Percentiles rank a stretch among this genome's conserved stretches.
Conservation (phyloP, 2,113 vertebrate genomes). For the Pygoscelis antarcticus region DNA sequence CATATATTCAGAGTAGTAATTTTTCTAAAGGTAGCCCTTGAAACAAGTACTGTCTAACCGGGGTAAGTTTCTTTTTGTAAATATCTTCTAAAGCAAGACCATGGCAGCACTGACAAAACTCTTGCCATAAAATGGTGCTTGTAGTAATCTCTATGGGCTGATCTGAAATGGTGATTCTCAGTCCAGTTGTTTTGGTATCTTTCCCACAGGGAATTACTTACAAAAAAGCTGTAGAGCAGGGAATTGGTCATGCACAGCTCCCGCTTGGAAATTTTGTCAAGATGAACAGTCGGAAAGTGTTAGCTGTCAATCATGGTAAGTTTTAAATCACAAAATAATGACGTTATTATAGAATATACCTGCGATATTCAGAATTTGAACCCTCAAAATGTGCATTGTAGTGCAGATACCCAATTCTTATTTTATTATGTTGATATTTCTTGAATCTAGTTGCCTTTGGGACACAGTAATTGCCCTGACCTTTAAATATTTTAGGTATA, state of each 20-base stretch:
- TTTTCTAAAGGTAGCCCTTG: neutral
- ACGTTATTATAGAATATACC: neutral
- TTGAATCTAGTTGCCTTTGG: neutral
- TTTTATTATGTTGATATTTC: neutral
- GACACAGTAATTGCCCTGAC: neutral
- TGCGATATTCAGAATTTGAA: neutral
- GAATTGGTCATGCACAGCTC: conserved; percentile 91
- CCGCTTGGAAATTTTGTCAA: conserved; percentile 92
- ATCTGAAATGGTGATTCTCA: neutral
- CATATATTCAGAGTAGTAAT: neutral
- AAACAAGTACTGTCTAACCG: neutral
- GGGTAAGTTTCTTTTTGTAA: neutral
- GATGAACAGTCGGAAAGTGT: conserved; percentile 97
- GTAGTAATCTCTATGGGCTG: neutral
- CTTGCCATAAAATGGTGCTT: neutral
- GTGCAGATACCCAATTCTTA: neutral
- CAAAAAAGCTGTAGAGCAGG: conserved; percentile 84
- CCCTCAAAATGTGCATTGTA: neutral
- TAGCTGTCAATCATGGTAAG: conserved; percentile 97
- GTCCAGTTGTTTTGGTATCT: neutral
- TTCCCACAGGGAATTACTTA: conserved; percentile 87
- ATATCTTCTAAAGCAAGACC: neutral
- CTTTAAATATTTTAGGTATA: neutral
- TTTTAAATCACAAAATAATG: neutral
- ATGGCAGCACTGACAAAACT: neutral